A percentile compares a stretch with the other conserved stretches of the same genome.
These are phyloP conservation scores for Semotilus atromaculatus DNA, from an alignment of 2,797 vertebrate genomes.

Conservation along the genomic window DNA sequence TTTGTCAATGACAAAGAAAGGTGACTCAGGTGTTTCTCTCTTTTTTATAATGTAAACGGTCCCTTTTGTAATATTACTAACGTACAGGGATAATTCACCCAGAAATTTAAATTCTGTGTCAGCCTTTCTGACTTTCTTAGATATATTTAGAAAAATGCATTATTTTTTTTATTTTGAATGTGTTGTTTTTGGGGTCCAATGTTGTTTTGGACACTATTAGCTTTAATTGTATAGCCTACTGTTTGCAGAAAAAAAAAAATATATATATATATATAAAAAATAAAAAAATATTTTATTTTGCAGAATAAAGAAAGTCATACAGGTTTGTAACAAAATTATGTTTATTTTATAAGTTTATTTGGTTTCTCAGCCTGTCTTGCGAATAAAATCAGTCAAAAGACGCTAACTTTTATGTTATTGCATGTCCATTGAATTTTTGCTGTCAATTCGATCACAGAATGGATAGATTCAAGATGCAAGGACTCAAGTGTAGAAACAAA, in stretches of 20 bases:
- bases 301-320: neutral
- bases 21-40: neutral
- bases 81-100: neutral
- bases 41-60: neutral
- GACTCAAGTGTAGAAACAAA: too few relatives aligned
- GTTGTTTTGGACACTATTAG: neutral
- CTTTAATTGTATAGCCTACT: too few relatives aligned
- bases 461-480: too few relatives aligned
- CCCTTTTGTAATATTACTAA: neutral
- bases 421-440: conserved; percentile 30
- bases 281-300: neutral
- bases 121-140: too few relatives aligned
- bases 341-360: neutral
- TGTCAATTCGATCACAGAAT: too few relatives aligned
- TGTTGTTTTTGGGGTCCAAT: neutral
- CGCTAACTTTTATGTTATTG: neutral
- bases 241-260: too few relatives aligned
- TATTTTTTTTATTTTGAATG: too few relatives aligned
- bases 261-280: too few relatives aligned
- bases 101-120: neutral
- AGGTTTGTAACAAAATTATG: neutral
- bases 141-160: neutral
- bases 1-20: conserved; percentile 12
- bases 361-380: neutral
- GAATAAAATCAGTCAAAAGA: conserved; percentile 4